These are phyloP conservation scores for Peromyscus nudipes DNA, from an alignment of 2,797 vertebrate genomes.

Conservation along the genomic window DNA sequence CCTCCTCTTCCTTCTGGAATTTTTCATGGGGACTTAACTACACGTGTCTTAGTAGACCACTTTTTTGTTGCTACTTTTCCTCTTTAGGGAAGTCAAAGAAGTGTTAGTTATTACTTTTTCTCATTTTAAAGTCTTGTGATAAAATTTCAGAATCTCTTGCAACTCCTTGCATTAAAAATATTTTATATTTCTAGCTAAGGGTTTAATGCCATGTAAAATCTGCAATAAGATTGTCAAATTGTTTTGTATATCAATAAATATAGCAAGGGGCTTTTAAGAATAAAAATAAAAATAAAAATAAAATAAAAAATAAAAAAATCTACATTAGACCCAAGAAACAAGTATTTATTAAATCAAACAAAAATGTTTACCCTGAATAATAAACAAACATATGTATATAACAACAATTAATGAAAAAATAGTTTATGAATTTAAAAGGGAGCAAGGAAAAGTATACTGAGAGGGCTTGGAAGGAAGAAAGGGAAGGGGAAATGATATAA, in stretches of 20 bases:
- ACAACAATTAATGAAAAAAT: not conserved
- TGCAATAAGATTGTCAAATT: not conserved
- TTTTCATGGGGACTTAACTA: constrained; percentile 66
- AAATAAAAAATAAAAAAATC: not conserved
- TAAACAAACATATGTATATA: not conserved
- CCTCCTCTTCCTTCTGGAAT: not conserved
- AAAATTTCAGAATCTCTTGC: constrained; percentile 31
- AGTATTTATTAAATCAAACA: constrained; percentile 14
- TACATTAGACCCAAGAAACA: constrained; percentile 28
- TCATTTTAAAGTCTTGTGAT: constrained; percentile 76
- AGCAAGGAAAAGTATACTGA: not conserved
- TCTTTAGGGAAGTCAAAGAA: constrained; percentile 77
- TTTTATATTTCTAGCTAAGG: constrained; percentile 68
- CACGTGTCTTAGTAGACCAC: not conserved
- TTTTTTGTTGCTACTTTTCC: constrained; percentile 54
- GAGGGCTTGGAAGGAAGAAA: no score
- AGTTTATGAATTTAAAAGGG: not conserved
- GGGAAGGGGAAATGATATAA: not conserved
- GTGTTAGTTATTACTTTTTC: constrained; percentile 74
- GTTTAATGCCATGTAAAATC: constrained; percentile 70
- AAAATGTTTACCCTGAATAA: not conserved
- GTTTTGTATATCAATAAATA: constrained; percentile 55
- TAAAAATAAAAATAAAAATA: constrained; percentile 42
- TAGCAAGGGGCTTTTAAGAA: constrained; percentile 19
- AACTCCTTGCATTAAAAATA: constrained; percentile 36